Evolutionary conservation across 2,888 invertebrate species (phyloP).

Genomic region (Hydraecia micacea): DNA sequence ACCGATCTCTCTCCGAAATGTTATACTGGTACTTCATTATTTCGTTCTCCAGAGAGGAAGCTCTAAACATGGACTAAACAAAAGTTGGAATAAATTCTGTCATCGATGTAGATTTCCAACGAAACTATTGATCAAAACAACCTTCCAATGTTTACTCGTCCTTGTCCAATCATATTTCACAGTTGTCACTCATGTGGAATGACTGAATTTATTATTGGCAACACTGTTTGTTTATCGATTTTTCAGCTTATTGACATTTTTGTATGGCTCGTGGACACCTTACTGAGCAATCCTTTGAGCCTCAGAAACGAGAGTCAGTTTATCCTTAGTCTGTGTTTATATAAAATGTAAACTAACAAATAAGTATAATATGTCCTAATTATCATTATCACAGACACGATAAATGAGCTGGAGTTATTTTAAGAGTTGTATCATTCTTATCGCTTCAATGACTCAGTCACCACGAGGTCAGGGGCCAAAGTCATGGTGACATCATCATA

Average conservation of each 20-base stretch:
- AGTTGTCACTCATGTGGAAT: conserved; percentile 50
- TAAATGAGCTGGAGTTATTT: conserved; percentile 63
- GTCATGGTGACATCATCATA: conserved; percentile 70
- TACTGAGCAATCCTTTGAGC: conserved; percentile 22
- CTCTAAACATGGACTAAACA: conserved; percentile 27
- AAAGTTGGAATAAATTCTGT: conserved; percentile 32
- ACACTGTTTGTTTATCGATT: conserved; percentile 29
- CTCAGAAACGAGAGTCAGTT: conserved; percentile 19
- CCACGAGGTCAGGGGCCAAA: conserved; percentile 70
- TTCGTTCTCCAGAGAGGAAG: conserved; percentile 16
- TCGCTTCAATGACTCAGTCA: conserved; percentile 69
- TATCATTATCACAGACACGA: conserved; percentile 61
- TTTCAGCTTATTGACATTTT: conserved; percentile 41
- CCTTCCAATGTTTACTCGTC: conserved; percentile 47
- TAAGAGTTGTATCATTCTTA: conserved; percentile 68
- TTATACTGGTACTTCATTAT: conserved; percentile 44
- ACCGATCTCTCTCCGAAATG: conserved; percentile 54
- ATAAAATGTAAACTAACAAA: conserved; percentile 40
- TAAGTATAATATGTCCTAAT: conserved; percentile 43
- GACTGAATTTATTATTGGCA: conserved; percentile 42
- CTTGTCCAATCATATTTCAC: conserved; percentile 54
- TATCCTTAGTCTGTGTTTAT: neutral
- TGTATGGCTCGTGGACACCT: neutral
- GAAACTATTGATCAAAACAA: conserved; percentile 47
- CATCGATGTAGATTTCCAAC: conserved; percentile 26